These are phyloP conservation scores for Anolis sagrei DNA, from an alignment of 2,113 vertebrate species.

Conservation along the genomic window DNA sequence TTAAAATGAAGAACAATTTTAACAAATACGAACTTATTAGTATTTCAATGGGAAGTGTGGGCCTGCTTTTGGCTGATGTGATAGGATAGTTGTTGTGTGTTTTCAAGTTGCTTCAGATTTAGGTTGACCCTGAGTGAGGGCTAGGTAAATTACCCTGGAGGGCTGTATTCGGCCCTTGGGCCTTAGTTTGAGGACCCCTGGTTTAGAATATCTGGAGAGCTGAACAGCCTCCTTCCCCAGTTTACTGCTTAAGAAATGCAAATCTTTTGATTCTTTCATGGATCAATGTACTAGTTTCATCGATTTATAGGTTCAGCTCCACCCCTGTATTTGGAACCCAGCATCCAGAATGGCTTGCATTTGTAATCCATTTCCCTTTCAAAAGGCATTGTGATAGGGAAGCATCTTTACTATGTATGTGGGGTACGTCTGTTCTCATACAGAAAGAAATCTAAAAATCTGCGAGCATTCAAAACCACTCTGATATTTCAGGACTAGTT, in stretches of 20 bases:
- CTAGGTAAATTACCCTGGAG: too few species aligned
- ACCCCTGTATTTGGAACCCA: not conserved
- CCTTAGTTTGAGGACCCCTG: too few species aligned
- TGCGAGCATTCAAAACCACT: not conserved
- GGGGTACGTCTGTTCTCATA: not conserved
- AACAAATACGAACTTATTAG: too few species aligned
- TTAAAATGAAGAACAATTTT: too few species aligned
- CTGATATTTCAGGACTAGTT: not conserved
- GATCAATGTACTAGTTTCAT: not conserved
- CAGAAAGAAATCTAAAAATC: not conserved
- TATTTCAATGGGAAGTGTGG: too few species aligned
- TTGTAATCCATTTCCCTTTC: not conserved
- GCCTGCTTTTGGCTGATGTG: too few species aligned
- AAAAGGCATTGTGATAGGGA: not conserved
- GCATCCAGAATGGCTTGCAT: not conserved
- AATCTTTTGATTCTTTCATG: not conserved
- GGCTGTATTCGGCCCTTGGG: too few species aligned
- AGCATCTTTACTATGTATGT: not conserved
- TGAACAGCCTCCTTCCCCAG: not conserved
- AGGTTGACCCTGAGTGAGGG: too few species aligned
- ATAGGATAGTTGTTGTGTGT: too few species aligned
- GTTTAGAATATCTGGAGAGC: not conserved
- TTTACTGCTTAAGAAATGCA: not conserved
- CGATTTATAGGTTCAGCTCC: too few species aligned
- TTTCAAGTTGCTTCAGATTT: too few species aligned